These are phyloP conservation scores for Apis laboriosa DNA, from an alignment of 1,140 invertebrate genomes.

Conservation along the genomic window DNA sequence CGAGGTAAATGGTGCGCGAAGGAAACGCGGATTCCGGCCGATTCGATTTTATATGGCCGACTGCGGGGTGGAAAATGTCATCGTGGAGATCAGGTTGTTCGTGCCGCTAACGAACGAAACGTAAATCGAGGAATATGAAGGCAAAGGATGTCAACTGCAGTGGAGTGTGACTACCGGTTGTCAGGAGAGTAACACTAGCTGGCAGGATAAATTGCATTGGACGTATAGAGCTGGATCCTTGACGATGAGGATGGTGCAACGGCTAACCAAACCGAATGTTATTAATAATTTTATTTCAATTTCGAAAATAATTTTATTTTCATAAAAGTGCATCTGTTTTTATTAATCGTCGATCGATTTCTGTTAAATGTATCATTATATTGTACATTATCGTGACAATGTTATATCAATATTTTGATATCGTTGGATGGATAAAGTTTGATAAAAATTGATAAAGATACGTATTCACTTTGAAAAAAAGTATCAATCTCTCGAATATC, in stretches of 20 bases:
- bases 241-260: constrained; percentile 37
- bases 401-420: too few relatives aligned
- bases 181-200: constrained; percentile 54
- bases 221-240: constrained; percentile 45
- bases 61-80: constrained; percentile 47
- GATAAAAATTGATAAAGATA: too few relatives aligned
- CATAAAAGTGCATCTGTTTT: too few relatives aligned
- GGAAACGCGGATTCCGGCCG: constrained; percentile 11
- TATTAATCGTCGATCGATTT: too few relatives aligned
- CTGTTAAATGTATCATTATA: too few relatives aligned
- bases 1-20: constrained; percentile 43
- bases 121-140: constrained; percentile 53
- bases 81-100: constrained; percentile 46
- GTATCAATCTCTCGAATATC: too few relatives aligned
- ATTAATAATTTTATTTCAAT: too few relatives aligned
- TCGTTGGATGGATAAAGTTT: too few relatives aligned
- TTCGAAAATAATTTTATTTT: too few relatives aligned
- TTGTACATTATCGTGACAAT: too few relatives aligned
- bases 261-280: too few relatives aligned
- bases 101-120: constrained; percentile 40
- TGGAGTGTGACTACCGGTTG: constrained; percentile 61
- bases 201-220: constrained; percentile 54
- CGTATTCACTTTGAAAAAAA: too few relatives aligned
- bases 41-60: constrained; percentile 10
- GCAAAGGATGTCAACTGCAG: constrained; percentile 63